Base-by-base conservation (phyloP, 2,113 vertebrate species). In the Otolemur garnettii region DNA sequence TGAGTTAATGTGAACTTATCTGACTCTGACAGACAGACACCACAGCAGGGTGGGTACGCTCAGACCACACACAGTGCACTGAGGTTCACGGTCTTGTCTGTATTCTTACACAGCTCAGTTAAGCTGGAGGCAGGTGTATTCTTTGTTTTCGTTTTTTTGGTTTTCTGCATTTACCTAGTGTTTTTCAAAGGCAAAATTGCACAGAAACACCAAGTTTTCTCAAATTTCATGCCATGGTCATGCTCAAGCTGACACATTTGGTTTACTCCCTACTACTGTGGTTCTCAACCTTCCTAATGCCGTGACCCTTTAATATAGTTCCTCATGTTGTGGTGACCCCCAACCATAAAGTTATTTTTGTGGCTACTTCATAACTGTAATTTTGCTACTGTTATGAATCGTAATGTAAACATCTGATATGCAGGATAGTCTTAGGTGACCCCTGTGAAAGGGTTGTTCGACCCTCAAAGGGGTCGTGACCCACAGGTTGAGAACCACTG, bases 51-150 rank as follows among this genome's bases (percentile, higher is more conserved):
- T 33, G 13, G 2, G 12, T 26, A 45, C 30, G 42, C 11, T 87
- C 28, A 3, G 18, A 35, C 35, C 55, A 45, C 38, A 42, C 1
- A 6, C 0, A 1, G 24, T 30, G 55, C 45, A 19, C 8, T 1
- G n/a, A 21, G 53, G 8, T 17, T n/a, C 45, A 50, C 45, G n/a
- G 57, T 69, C n/a, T 28, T 42, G 33, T 24, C 8, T 14, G 53
- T 62, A 0, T 79, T 30, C 22, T 28, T 7, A 45, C 1, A 6
- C 0, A 60, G 21, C 45, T 78, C n/a, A 15, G 13, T 26, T 55
- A 59, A 77, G 6, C 84, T 45, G 12, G 3, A 17, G 38, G 28
- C 2, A 53, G 11, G 45, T 15, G 13, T 19, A 26, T 45, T 26
- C 45, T 45, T 45, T 74, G 10, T 26, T 64, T 26, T 64, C 9